Evolutionary conservation across 2,888 invertebrate species (phyloP).

Genomic region (Spisula solida): DNA sequence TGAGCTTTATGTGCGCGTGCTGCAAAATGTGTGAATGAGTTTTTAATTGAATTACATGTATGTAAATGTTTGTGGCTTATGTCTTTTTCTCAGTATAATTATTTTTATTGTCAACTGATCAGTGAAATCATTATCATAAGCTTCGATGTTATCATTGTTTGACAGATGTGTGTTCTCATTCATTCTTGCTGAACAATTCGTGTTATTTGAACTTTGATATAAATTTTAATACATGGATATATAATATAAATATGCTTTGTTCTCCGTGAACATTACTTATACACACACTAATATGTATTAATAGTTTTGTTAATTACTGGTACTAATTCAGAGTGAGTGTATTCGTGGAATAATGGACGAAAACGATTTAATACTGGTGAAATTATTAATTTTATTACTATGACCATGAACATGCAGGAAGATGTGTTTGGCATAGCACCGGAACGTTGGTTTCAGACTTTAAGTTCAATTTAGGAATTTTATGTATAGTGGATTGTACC

Average conservation of each 20-base stretch:
- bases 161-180: background rate
- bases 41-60: constrained; percentile 17
- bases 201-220: background rate
- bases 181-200: constrained; percentile 12
- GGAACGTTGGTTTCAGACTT: background rate
- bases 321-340: background rate
- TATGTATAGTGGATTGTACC: too few relatives aligned
- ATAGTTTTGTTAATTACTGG: background rate
- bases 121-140: constrained; percentile 6
- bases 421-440: background rate
- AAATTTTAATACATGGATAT: background rate
- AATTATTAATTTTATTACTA: background rate
- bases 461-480: background rate
- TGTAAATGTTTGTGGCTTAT: constrained; percentile 26
- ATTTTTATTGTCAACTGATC: constrained; percentile 18
- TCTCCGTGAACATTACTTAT: background rate
- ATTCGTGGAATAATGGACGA: background rate
- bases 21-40: background rate
- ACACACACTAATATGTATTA: background rate
- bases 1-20: constrained; percentile 16
- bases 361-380: too few relatives aligned
- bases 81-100: constrained; percentile 25
- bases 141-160: constrained; percentile 14
- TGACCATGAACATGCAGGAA: background rate
- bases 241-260: background rate